A percentile compares a stretch with the other conserved stretches of the same genome.
Evolutionary conservation across 2,797 vertebrate genomes (phyloP).

Genomic region (Leucoraja ocellata): DNA sequence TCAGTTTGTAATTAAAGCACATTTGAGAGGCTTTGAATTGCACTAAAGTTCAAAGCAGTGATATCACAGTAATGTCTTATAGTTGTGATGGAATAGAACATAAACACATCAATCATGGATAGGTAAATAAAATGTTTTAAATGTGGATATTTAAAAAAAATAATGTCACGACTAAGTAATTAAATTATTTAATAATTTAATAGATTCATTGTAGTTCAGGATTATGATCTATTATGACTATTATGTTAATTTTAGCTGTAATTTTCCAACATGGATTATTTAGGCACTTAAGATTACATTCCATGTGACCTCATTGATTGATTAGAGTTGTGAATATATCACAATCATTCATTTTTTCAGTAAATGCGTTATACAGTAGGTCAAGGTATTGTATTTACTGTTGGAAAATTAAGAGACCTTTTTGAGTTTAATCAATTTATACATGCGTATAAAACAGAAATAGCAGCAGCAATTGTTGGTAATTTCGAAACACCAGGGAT

Average conservation of each 20-base stretch:
- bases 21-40: neutral
- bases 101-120: neutral
- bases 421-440: constrained; percentile 64
- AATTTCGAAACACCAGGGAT: constrained; percentile 52
- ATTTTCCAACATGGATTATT: constrained; percentile 45
- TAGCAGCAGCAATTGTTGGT: constrained; percentile 53
- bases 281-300: constrained; percentile 42
- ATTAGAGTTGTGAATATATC: constrained; percentile 56
- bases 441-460: constrained; percentile 61
- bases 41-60: neutral
- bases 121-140: neutral
- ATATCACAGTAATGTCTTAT: neutral
- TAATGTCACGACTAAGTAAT: constrained; percentile 44
- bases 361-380: constrained; percentile 56
- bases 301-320: constrained; percentile 49
- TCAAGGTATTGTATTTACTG: constrained; percentile 65
- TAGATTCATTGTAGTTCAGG: constrained; percentile 55
- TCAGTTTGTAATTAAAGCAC: neutral
- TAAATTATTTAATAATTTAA: constrained; percentile 62
- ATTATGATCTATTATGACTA: constrained; percentile 41
- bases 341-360: constrained; percentile 61
- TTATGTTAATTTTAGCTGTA: constrained; percentile 45
- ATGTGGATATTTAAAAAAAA: neutral
- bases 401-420: constrained; percentile 59
- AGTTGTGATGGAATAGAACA: neutral